Evolutionary conservation across 1,140 invertebrate species (phyloP).

Genomic region (Drosophila willistoni): DNA sequence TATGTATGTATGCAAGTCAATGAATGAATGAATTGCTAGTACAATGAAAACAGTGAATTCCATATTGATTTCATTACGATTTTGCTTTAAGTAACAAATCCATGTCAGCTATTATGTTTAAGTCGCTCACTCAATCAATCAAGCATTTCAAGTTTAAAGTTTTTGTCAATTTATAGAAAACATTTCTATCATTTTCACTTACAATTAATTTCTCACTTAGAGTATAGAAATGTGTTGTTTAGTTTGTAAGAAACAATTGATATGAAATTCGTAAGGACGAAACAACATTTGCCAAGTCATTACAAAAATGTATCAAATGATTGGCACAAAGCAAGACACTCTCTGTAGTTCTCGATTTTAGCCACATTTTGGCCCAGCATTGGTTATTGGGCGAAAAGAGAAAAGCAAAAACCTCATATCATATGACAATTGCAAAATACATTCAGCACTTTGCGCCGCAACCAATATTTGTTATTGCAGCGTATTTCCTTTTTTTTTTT

Average conservation of each 20-base stretch:
- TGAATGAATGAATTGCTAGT: not conserved
- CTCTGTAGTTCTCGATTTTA: not conserved
- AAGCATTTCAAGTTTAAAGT: not conserved
- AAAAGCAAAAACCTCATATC: slow-evolving; percentile 48
- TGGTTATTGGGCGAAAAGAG: slow-evolving; percentile 9
- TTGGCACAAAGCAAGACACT: slow-evolving; percentile 9
- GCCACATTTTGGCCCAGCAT: not conserved
- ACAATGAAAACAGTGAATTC: not conserved
- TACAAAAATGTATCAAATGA: slow-evolving; percentile 9
- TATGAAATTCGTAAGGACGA: not conserved
- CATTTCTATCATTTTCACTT: not conserved
- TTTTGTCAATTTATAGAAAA: too few species aligned
- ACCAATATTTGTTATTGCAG: slow-evolving; percentile 73
- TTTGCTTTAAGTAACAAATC: not conserved
- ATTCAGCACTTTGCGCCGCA: slow-evolving; percentile 51
- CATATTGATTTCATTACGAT: not conserved
- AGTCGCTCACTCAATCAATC: not conserved
- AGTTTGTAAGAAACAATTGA: not conserved
- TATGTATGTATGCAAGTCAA: not conserved
- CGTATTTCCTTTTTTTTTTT: not conserved
- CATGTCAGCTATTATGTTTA: not conserved
- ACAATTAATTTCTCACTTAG: not conserved
- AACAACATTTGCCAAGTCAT: slow-evolving; percentile 1
- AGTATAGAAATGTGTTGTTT: not conserved
- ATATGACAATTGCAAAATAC: slow-evolving; percentile 66